These are phyloP conservation scores for Smutsia gigantea DNA, from an alignment of 2,797 vertebrate genomes.

Conservation along the genomic window DNA sequence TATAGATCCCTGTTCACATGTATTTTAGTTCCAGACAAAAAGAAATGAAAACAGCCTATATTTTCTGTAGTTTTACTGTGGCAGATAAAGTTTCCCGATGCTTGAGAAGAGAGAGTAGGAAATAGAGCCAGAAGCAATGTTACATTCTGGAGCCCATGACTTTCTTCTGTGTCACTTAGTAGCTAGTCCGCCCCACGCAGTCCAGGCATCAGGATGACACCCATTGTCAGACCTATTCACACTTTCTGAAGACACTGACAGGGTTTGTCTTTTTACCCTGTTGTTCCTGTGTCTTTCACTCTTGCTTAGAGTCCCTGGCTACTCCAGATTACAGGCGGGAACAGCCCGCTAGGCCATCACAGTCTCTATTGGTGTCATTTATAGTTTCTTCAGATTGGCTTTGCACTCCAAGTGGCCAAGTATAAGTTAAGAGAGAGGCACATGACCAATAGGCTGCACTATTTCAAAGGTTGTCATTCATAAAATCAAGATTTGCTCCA, in stretches of 20 bases:
- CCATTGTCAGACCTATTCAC: not conserved
- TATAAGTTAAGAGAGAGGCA: not conserved
- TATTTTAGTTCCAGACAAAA: slow-evolving; percentile 20
- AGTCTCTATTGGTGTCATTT: not conserved
- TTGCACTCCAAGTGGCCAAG: not conserved
- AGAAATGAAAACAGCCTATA: not conserved
- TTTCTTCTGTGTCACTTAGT: not conserved
- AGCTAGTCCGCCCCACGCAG: not conserved
- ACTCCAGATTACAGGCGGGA: not conserved
- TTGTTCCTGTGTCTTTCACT: not conserved
- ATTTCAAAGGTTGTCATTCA: not conserved
- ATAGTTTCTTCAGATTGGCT: not conserved
- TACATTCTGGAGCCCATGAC: not conserved
- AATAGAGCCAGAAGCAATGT: not conserved
- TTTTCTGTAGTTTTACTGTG: slow-evolving; percentile 30
- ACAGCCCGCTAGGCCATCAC: not conserved
- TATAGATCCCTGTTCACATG: not conserved
- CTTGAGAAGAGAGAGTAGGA: not conserved
- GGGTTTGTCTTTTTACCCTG: not conserved
- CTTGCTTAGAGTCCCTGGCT: not conserved
- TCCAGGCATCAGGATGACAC: not conserved
- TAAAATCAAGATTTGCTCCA: not conserved
- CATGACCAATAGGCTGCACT: not conserved
- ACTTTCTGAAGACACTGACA: not conserved
- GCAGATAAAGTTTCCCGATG: slow-evolving; percentile 9